These are phyloP conservation scores for Pissodes strobi DNA, from an alignment of 1,140 invertebrate genomes.

Conservation along the genomic window DNA sequence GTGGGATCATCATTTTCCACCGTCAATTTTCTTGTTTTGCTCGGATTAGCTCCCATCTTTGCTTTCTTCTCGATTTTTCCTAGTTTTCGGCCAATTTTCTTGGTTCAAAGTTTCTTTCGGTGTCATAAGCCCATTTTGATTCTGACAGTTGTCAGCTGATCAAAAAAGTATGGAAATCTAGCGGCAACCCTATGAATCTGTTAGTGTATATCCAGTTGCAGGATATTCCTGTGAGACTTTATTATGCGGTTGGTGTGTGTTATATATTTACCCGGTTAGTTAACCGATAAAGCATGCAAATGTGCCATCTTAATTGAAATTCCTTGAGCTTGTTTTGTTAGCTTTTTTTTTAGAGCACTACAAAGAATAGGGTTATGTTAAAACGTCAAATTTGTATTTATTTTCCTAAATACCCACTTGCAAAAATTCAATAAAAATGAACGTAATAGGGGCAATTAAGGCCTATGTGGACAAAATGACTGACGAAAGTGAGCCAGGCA, in stretches of 20 bases:
- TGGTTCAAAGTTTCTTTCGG: background rate
- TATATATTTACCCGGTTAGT: too few species aligned
- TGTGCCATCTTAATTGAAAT: too few species aligned
- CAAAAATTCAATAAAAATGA: constrained; percentile 67
- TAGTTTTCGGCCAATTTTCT: constrained; percentile 7
- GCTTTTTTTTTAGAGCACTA: too few species aligned
- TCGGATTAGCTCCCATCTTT: constrained; percentile 51
- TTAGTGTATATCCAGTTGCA: too few species aligned
- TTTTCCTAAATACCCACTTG: background rate
- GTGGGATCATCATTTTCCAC: constrained; percentile 54
- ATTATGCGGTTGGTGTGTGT: too few species aligned
- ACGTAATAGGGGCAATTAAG: constrained; percentile 88
- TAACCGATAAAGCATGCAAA: too few species aligned
- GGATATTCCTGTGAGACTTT: too few species aligned
- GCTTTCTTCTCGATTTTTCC: too few species aligned
- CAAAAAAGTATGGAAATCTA: too few species aligned
- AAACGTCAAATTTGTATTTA: background rate
- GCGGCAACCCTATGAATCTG: too few species aligned
- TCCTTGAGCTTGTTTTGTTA: too few species aligned
- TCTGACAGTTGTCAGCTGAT: too few species aligned
- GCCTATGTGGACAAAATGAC: constrained; percentile 97
- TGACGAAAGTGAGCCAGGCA: constrained; percentile 95
- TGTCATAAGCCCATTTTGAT: constrained; percentile 6
- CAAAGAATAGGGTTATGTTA: constrained; percentile 10
- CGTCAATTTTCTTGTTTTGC: constrained; percentile 55